Evolutionary conservation across 2,113 vertebrate genomes (phyloP).

Genomic region (Procavia capensis): DNA sequence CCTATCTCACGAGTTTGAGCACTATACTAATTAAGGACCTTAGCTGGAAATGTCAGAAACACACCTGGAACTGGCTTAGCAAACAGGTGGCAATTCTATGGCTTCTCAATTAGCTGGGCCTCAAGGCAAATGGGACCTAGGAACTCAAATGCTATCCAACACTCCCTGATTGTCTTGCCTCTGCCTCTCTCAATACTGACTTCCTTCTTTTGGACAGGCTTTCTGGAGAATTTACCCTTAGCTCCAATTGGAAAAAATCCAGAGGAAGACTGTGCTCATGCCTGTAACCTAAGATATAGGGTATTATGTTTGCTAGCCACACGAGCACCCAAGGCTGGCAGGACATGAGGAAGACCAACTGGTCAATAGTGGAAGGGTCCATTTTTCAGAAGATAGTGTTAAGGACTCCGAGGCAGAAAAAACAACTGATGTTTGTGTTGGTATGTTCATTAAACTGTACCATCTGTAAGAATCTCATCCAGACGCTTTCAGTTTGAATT

Average conservation of each 20-base stretch:
- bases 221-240: not conserved
- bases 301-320: not conserved
- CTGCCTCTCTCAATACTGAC: not conserved
- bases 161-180: too few species aligned
- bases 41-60: not conserved
- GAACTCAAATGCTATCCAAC: not conserved
- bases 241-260: not conserved
- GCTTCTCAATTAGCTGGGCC: not conserved
- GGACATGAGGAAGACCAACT: not conserved
- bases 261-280: not conserved
- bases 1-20: not conserved
- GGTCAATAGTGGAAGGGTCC: not conserved
- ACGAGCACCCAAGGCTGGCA: not conserved
- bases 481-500: not conserved
- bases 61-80: not conserved
- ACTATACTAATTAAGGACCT: not conserved
- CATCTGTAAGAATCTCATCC: not conserved
- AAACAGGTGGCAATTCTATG: not conserved
- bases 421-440: not conserved
- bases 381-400: not conserved
- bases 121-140: not conserved
- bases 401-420: constrained; percentile 1
- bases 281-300: not conserved
- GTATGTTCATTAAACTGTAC: not conserved
- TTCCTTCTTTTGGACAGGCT: not conserved